Conservation (phyloP, 1,140 invertebrate genomes). For the Caenorhabditis inopinata region DNA sequence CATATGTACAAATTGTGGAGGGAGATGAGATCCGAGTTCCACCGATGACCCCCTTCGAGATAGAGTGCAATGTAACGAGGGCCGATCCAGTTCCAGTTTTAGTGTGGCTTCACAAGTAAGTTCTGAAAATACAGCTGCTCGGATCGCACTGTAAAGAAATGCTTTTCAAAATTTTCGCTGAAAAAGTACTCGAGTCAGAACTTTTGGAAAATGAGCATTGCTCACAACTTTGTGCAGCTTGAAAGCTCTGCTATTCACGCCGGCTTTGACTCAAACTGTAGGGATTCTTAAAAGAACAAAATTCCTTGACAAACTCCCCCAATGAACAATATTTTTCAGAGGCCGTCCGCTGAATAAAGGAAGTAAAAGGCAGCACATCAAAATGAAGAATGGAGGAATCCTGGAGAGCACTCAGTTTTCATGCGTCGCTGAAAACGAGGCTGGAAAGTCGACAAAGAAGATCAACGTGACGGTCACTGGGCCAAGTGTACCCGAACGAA, state of each 20-base stretch:
- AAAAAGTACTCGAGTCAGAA: too few species aligned
- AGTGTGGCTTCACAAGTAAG: slow-evolving; percentile 49
- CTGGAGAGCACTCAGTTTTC: slow-evolving; percentile 59
- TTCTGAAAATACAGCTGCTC: too few species aligned
- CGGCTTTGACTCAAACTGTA: too few species aligned
- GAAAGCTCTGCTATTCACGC: too few species aligned
- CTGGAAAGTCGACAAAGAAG: slow-evolving; percentile 56
- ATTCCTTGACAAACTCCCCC: too few species aligned
- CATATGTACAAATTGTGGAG: slow-evolving; percentile 56
- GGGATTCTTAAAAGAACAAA: too few species aligned
- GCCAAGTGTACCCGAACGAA: slow-evolving; percentile 58
- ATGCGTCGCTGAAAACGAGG: slow-evolving; percentile 65
- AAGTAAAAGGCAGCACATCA: slow-evolving; percentile 56
- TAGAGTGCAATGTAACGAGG: slow-evolving; percentile 60
- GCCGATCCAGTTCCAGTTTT: slow-evolving; percentile 61
- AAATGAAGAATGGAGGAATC: slow-evolving; percentile 61
- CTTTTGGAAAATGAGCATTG: too few species aligned
- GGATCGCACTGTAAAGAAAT: too few species aligned
- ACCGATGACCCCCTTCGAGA: slow-evolving; percentile 55
- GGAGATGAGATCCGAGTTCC: slow-evolving; percentile 59
- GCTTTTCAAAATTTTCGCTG: too few species aligned
- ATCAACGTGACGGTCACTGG: slow-evolving; percentile 59
- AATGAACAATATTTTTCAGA: too few species aligned
- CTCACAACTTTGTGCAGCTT: too few species aligned
- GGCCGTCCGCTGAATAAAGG: slow-evolving; percentile 55